Evolutionary conservation across 2,797 vertebrate species (phyloP), one percentile per base, ranked within the genome.

Genomic region (Ceyx erithaca): DNA sequence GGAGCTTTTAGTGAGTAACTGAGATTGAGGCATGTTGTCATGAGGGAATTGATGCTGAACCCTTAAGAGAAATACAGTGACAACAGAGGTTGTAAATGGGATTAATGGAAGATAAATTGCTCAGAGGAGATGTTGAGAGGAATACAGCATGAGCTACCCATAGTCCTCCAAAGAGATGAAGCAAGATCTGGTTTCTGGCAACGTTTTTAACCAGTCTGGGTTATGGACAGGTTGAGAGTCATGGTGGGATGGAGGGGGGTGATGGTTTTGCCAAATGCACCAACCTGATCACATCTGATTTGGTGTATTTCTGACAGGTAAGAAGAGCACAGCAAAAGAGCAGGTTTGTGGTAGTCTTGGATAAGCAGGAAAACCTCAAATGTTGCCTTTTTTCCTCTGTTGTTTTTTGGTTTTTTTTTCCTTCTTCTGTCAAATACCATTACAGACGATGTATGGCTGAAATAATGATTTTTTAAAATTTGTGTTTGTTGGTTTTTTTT

Each of bases 201-300:
- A 15, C 0, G 0, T 43, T 70, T 66, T 33, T 33, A 52, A 35
- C 20, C 12, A 9, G 26, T 33, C 55, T 57, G 31, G 31, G 31
- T 21, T 52, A 8, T 3, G 51, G 69, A 40, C 8, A n/a, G 28
- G 26, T 70, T 3, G 7, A 1, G 37, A 51, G 54, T 33, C 2
- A 12, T 40, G n/a, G 2, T 37, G 52, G 59, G 70, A 28, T 35
- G 0, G 6, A 33, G 35, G 28, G 0, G 16, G 23, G 35, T 4
- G 18, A 16, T 15, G 40, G 37, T 26, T 67, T 49, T 62, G 28
- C 23, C 45, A 40, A 25, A 52, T 0, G 6, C 46, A 22, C 51
- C 71, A 25, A 35, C 21, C 23, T 22, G 45, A 20, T 71, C 52
- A 5, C 51, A 21, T 28, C 45, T 16, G 41, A 6, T 26, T 11